phyloP scores from a whole-genome alignment of 2,113 vertebrate species.

The Danionella cerebrum region DNA sequence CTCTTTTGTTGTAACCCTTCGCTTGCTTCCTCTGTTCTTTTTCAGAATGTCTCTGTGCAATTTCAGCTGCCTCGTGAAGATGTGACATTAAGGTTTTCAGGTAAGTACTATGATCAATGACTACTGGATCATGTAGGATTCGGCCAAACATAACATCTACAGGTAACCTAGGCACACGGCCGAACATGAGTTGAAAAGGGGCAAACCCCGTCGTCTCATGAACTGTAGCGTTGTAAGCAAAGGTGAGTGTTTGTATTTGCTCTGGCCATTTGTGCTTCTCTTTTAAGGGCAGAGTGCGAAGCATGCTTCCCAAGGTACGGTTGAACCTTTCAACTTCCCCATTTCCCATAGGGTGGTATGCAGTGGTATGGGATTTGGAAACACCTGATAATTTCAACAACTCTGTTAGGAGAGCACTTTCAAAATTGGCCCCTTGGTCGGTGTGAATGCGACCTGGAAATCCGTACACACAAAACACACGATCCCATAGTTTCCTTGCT shows the following conservation, averaged over 20 bases:
- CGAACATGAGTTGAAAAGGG: no score
- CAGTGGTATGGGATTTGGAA: not conserved
- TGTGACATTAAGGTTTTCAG: not conserved
- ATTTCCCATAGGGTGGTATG: not conserved
- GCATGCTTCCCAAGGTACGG: not conserved
- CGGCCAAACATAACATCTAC: not conserved
- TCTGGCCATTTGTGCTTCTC: not conserved
- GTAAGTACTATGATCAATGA: not conserved
- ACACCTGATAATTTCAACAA: not conserved
- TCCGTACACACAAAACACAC: not conserved
- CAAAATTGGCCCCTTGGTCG: not conserved
- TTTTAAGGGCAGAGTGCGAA: not conserved
- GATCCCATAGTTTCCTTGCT: not conserved
- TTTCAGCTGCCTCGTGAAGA: not conserved
- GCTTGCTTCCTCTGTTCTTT: not conserved
- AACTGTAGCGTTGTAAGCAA: no score
- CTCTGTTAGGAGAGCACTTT: not conserved
- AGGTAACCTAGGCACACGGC: not conserved
- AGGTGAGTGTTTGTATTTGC: not conserved
- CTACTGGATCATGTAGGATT: not conserved
- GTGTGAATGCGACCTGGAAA: not conserved
- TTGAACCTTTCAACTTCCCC: not conserved
- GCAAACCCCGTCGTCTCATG: no score
- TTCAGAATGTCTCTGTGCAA: not conserved
- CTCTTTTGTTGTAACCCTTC: not conserved